A percentile compares a stretch with the other conserved stretches of the same genome.
Evolutionary conservation across 2,797 vertebrate genomes (phyloP).

Genomic region (Decapterus maruadsi): DNA sequence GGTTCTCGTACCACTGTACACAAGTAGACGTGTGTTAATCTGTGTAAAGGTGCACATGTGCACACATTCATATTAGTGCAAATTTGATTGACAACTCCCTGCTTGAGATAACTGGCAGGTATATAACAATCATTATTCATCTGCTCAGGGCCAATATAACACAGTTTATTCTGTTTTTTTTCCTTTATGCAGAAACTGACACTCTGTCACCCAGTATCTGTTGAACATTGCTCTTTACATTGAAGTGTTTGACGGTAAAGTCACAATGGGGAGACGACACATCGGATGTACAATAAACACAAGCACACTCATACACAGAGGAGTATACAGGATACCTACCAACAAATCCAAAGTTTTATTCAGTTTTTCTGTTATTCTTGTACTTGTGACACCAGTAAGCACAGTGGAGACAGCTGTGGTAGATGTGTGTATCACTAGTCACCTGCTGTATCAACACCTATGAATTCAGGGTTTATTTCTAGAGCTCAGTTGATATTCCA

Average conservation of each 20-base stretch:
- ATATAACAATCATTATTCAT: conserved; percentile 55
- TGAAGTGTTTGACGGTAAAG: conserved; percentile 33
- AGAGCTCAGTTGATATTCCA: neutral
- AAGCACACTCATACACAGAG: neutral
- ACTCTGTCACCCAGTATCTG: conserved; percentile 28
- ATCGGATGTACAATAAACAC: conserved; percentile 11
- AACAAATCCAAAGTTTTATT: neutral
- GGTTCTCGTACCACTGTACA: neutral
- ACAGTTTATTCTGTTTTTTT: conserved; percentile 17
- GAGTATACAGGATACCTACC: neutral
- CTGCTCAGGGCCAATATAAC: conserved; percentile 42
- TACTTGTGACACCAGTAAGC: neutral
- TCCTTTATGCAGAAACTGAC: conserved; percentile 27
- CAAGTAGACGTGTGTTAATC: neutral
- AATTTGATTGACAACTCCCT: conserved; percentile 34
- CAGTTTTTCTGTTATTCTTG: neutral
- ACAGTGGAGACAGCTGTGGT: neutral
- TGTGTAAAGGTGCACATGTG: conserved; percentile 15
- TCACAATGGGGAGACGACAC: conserved; percentile 14
- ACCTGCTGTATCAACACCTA: neutral
- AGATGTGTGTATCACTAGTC: neutral
- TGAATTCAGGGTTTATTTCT: neutral
- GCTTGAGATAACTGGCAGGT: conserved; percentile 43
- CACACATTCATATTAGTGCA: conserved; percentile 2
- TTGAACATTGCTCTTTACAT: conserved; percentile 35